These are phyloP conservation scores for Nothura maculosa DNA, from an alignment of 2,797 vertebrate genomes.

Conservation along the genomic window DNA sequence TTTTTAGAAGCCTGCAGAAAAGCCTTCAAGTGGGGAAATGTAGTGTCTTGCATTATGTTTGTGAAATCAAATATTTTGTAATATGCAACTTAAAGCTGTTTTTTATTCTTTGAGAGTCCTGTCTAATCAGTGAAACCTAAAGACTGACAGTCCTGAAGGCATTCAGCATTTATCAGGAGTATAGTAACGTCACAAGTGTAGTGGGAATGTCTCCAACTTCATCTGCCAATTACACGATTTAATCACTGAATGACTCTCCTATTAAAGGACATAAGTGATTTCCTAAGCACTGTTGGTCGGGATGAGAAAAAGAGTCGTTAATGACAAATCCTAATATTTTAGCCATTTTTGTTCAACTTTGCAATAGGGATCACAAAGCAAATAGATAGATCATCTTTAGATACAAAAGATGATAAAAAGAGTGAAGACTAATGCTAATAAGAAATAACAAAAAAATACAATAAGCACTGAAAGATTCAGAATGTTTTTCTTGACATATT, in stretches of 20 bases:
- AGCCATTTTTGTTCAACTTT: neutral
- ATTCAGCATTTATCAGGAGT: neutral
- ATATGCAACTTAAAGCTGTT: neutral
- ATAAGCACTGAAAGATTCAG: neutral
- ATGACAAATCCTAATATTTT: neutral
- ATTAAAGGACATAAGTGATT: neutral
- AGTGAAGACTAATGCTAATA: neutral
- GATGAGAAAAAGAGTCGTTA: neutral
- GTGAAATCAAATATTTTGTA: neutral
- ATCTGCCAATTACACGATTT: neutral
- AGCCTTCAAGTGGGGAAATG: neutral
- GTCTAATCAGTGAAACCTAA: neutral
- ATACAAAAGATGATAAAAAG: neutral
- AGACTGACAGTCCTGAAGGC: neutral
- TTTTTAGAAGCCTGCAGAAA: neutral
- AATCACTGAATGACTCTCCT: neutral
- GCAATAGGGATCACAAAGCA: neutral
- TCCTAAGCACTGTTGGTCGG: neutral
- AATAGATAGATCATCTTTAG: neutral
- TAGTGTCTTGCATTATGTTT: neutral
- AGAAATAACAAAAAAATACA: neutral
- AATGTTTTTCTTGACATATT: neutral
- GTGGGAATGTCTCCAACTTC: neutral
- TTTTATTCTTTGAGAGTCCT: neutral
- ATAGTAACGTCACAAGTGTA: neutral